These are phyloP conservation scores for Teleopsis dalmanni DNA, from an alignment of 1,140 invertebrate genomes.

Conservation along the genomic window DNA sequence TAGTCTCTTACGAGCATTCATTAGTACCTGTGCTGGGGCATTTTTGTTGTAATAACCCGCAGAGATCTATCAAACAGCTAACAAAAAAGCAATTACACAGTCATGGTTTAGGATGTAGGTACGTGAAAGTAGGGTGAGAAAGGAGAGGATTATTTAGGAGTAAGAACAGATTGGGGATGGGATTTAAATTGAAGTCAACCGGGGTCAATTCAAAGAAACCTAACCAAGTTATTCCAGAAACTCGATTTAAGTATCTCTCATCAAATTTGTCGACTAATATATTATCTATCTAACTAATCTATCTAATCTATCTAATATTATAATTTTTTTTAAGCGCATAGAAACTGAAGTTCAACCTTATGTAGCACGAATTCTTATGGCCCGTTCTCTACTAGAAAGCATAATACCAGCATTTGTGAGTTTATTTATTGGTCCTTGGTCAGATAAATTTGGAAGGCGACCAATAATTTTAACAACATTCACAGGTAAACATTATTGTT, in stretches of 20 bases:
- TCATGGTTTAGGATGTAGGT: no score
- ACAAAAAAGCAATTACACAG: no score
- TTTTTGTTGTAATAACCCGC: no score
- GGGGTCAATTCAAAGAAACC: neutral
- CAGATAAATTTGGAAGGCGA: conserved; percentile 61
- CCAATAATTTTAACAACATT: conserved; percentile 53
- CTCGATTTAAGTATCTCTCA: neutral
- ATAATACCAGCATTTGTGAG: conserved; percentile 56
- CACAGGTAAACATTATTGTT: conserved; percentile 45
- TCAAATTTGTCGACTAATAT: neutral
- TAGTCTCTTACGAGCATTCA: no score
- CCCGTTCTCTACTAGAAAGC: conserved; percentile 53
- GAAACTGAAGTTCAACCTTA: conserved; percentile 56
- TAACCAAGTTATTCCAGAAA: neutral
- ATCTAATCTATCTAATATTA: neutral
- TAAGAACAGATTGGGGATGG: no score
- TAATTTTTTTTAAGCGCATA: conserved; percentile 31
- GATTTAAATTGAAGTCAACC: no score
- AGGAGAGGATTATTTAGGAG: no score
- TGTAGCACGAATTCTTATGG: conserved; percentile 52
- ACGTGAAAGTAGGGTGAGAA: no score
- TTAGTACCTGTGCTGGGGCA: no score
- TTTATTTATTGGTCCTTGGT: conserved; percentile 65
- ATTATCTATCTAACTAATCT: neutral
- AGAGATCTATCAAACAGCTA: no score